Evolutionary conservation across 2,888 invertebrate genomes (phyloP).

Genomic region (Cinara cedri): DNA sequence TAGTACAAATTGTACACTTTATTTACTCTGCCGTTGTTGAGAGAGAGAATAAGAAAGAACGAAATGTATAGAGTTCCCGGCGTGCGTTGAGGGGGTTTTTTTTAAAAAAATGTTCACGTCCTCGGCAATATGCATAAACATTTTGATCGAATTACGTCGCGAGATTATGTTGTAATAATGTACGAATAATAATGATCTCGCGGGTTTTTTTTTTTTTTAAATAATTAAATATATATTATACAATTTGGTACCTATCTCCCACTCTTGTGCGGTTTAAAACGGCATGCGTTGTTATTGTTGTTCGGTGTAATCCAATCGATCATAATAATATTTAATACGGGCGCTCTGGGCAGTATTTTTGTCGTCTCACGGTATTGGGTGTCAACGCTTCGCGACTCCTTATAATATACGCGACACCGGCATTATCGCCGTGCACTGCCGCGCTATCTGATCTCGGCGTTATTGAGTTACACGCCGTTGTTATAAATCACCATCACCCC

Average conservation of each 20-base stretch:
- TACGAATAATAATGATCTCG: too few relatives aligned
- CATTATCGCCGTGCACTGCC: background rate
- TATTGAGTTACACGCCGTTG: constrained; percentile 35
- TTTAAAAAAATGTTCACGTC: too few relatives aligned
- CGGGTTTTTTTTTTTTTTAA: too few relatives aligned
- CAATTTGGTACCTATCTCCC: background rate
- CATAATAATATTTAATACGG: constrained; percentile 46
- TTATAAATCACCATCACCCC: constrained; percentile 19
- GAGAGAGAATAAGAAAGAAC: too few relatives aligned
- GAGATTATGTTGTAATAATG: too few relatives aligned
- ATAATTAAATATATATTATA: background rate
- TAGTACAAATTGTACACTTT: too few relatives aligned
- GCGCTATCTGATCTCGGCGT: constrained; percentile 37
- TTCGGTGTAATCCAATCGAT: constrained; percentile 51
- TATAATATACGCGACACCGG: constrained; percentile 22
- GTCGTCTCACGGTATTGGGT: constrained; percentile 49
- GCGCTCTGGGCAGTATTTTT: constrained; percentile 7
- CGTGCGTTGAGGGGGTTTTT: too few relatives aligned
- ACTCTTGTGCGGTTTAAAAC: too few relatives aligned
- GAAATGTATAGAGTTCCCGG: too few relatives aligned
- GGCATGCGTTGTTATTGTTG: background rate
- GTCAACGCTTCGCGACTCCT: constrained; percentile 17
- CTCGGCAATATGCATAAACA: too few relatives aligned
- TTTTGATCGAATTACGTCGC: too few relatives aligned
- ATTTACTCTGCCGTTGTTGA: too few relatives aligned